Conservation (phyloP, 2,113 vertebrate species). For the Zosterops japonicus region DNA sequence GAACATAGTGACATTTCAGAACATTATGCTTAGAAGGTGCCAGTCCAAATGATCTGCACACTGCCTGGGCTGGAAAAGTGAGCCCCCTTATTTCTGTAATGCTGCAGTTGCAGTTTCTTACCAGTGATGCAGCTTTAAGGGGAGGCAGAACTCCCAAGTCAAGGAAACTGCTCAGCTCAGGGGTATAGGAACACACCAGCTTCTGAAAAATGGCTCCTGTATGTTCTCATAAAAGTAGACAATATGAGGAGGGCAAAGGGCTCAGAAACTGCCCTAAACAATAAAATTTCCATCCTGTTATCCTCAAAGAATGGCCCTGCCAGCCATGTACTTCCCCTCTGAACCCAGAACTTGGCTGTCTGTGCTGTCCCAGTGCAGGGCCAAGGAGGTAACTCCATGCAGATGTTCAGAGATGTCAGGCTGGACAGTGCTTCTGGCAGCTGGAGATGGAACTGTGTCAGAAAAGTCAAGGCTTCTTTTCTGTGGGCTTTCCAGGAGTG, state of each 20-base stretch:
- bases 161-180: background rate
- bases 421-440: background rate
- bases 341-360: background rate
- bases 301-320: background rate
- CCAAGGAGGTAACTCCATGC: background rate
- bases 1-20: slow-evolving; percentile 21
- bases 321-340: background rate
- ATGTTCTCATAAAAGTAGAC: background rate
- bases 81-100: background rate
- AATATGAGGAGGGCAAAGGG: background rate
- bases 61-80: background rate
- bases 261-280: background rate
- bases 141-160: background rate
- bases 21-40: background rate
- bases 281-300: background rate
- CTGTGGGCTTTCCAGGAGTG: background rate
- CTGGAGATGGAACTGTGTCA: background rate
- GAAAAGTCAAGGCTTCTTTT: background rate
- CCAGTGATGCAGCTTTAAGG: background rate
- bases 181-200: background rate
- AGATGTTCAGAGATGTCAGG: background rate
- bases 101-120: background rate
- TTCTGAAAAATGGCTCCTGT: background rate
- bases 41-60: background rate
- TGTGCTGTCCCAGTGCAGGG: background rate